Percentiles rank a stretch among this genome's conserved stretches.
phyloP scores from a whole-genome alignment of 2,797 vertebrate genomes.

The Petrocephalus sullivani region DNA sequence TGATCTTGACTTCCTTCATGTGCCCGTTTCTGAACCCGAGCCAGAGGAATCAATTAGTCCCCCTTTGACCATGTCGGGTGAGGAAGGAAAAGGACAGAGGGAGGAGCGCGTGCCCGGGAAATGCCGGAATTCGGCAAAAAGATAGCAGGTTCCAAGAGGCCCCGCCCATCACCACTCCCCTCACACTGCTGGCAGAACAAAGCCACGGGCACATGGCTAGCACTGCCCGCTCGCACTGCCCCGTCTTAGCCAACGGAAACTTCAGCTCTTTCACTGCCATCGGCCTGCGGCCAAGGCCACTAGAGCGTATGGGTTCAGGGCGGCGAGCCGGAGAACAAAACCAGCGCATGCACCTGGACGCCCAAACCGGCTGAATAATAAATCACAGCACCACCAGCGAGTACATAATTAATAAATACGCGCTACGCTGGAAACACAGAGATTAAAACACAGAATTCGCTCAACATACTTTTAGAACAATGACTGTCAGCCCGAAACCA shows the following conservation, averaged over 20 bases:
- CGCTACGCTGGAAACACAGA: neutral
- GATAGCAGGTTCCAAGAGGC: neutral
- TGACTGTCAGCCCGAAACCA: neutral
- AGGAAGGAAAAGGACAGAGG: neutral
- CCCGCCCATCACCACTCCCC: neutral
- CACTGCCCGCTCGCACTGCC: neutral
- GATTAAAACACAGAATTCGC: neutral
- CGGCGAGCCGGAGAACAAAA: neutral
- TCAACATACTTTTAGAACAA: neutral
- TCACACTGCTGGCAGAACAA: neutral
- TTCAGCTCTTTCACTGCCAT: neutral
- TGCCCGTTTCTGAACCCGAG: neutral
- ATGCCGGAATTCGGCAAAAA: neutral
- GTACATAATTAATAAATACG: neutral
- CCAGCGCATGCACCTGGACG: neutral
- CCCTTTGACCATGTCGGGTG: neutral
- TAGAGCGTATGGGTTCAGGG: neutral
- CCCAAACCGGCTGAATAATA: neutral
- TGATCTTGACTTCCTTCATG: neutral
- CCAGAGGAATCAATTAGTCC: slow-evolving; percentile 6
- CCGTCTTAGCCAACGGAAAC: neutral
- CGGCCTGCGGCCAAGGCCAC: neutral
- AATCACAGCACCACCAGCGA: neutral
- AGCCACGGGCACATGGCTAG: neutral
- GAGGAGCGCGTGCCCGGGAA: neutral